Evolutionary conservation across 2,888 invertebrate species (phyloP), one percentile per base, ranked within the genome.

Genomic region (Conistra vaccinii): DNA sequence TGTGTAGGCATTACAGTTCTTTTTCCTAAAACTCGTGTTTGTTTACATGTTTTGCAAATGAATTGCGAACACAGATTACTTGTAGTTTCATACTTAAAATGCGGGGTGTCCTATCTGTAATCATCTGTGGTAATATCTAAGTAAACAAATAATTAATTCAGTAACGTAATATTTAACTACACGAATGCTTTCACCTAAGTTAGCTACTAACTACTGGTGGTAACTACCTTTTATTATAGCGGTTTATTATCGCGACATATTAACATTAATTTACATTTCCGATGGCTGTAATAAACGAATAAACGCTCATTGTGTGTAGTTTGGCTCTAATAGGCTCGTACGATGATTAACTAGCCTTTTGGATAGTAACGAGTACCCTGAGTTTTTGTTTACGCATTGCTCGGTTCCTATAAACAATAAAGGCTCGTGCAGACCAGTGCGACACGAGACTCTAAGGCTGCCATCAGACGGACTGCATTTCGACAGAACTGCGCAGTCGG

Each of bases 211-310:
- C 71, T 67, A 76, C 55, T 48, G 35, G 63, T 29, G 67, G 82
- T 62, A 68, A 67, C 29, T 83, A 81, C 80, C 68, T 89, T 91
- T 89, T 87, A 91, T 88, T 87, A 91, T 88, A 85, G 85, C 84
- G 75, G 88, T 87, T 90, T 88, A 93, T 92, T 91, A 92, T 91
- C 90, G 91, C 90, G 91, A 91, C 89, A 89, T 90, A 94, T 93
- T 94, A 92, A 90, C 92, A 92, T 92, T 90, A 91, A 94, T 94
- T 93, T 91, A 93, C 93, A 93, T 94, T 93, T 93, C 93, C 93
- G 92, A 92, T 89, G 89, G 88, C 85, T 81, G 88, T 89, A 88
- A 88, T 91, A 91, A 90, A 91, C 86, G 85, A 86, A 89, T 88
- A 88, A 89, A 89, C 88, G 80, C 85, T 84, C 77, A 70, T 77